These are phyloP conservation scores for Glaucomys volans DNA, from an alignment of 2,113 vertebrate species.

Conservation along the genomic window DNA sequence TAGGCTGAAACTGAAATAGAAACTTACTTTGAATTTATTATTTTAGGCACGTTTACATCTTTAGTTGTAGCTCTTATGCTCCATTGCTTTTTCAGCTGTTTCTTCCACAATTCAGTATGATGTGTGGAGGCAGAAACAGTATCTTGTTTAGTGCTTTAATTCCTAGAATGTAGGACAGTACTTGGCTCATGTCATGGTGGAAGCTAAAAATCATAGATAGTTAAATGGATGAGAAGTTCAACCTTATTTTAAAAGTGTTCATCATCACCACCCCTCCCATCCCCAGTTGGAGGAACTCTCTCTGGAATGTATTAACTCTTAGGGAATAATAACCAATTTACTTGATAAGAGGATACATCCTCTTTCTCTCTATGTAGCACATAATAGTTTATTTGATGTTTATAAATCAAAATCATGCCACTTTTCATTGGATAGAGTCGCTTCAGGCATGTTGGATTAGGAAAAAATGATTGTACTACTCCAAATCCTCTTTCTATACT, in stretches of 20 bases:
- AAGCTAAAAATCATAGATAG: constrained; percentile 6
- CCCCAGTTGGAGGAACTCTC: not conserved
- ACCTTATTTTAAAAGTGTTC: constrained; percentile 9
- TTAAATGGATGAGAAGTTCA: constrained; percentile 23
- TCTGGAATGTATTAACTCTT: not conserved
- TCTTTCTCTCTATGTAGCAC: not conserved
- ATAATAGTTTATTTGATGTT: constrained; percentile 7
- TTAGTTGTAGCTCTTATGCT: not conserved
- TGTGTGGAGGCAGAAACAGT: not conserved
- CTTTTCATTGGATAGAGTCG: not conserved
- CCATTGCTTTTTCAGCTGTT: not conserved
- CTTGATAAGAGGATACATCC: not conserved
- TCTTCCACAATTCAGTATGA: not conserved
- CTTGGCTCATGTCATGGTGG: not conserved
- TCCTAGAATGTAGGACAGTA: constrained; percentile 23
- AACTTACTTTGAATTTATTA: constrained; percentile 10
- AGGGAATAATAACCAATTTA: not conserved
- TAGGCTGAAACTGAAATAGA: not conserved
- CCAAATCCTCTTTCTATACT: not conserved
- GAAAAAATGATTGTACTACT: not conserved
- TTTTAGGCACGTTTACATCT: not conserved
- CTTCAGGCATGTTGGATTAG: not conserved
- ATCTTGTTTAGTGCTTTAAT: not conserved
- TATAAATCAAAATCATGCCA: constrained; percentile 25
- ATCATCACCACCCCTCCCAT: not conserved